phyloP scores from a whole-genome alignment of 2,888 invertebrate species.

The Agrotis segetum region DNA sequence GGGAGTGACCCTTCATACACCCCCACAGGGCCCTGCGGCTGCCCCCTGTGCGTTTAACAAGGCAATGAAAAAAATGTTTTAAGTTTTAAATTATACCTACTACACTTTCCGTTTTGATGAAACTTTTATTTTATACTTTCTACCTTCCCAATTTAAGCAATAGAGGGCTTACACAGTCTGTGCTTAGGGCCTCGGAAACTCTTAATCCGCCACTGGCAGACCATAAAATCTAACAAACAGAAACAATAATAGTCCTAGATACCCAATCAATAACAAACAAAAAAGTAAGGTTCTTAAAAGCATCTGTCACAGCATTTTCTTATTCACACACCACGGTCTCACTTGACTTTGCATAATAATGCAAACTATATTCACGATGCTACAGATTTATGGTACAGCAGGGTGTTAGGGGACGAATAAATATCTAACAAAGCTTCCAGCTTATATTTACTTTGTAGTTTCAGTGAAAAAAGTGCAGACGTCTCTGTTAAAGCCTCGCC shows the following conservation, averaged over 20 bases:
- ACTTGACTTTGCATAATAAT: slow-evolving; percentile 86
- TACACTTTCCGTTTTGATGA: too few relatives aligned
- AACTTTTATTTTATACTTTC: too few relatives aligned
- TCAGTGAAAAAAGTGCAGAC: slow-evolving; percentile 54
- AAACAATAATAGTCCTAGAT: neutral
- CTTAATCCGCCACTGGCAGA: too few relatives aligned
- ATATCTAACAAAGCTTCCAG: slow-evolving; percentile 72
- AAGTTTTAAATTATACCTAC: too few relatives aligned
- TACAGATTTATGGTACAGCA: slow-evolving; percentile 79
- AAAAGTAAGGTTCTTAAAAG: slow-evolving; percentile 57
- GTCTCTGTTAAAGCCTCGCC: slow-evolving; percentile 30
- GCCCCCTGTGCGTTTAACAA: too few relatives aligned
- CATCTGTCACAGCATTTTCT: slow-evolving; percentile 65
- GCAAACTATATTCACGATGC: slow-evolving; percentile 84
- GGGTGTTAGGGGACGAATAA: slow-evolving; percentile 80
- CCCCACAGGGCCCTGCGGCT: too few relatives aligned
- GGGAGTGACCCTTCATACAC: too few relatives aligned
- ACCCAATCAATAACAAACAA: slow-evolving; percentile 54
- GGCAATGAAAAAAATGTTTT: too few relatives aligned
- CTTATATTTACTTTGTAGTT: slow-evolving; percentile 70
- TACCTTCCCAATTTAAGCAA: too few relatives aligned
- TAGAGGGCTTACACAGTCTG: too few relatives aligned
- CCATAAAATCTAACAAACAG: too few relatives aligned
- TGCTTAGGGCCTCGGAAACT: too few relatives aligned
- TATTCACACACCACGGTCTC: slow-evolving; percentile 75